Base-by-base conservation (phyloP, 2,888 invertebrate genomes). In the Sacculina carcini region DNA sequence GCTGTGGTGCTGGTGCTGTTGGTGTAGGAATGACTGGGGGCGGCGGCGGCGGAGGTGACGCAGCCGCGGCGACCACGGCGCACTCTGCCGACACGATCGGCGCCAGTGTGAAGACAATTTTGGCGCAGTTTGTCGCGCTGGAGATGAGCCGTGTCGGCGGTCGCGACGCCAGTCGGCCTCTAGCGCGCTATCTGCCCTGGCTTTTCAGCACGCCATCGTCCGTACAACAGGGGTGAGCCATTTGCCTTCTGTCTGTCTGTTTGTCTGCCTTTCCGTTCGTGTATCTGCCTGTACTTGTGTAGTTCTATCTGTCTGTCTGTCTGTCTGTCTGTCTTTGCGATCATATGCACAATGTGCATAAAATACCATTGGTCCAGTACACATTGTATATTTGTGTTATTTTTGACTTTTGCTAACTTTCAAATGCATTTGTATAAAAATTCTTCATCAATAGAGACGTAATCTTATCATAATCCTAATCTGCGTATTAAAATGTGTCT, bases 121-220 rank as follows among this genome's bases (percentile, higher is more conserved):
- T 58, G 28, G 54, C 58, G 14, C 71, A 73, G 62, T 69, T 64
- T 58, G 59, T 94, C 50, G 89, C 96, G 1, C 69, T 94, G 63
- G 96, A 98, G 69, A 79, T 98, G 63, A 84, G 87, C 0, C 70
- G 85, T 52, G 86, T 84, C 51, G 85, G 83, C 63, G 75, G 74
- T 23, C 71, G 86, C 51, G 90, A 90, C 62, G n/a, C n/a, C 26
- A 79, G 79, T 63, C 71, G 81, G 61, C 78, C 82, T 1, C 77
- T 85, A 34, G 73, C 75, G 3, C 71, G 82, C 57, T 82, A 81
- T 64, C 71, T 90, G 56, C 92, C 94, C 0, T 94, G 92, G 90
- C 72, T 94, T 0, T 82, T 77, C 63, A 81, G 77, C 62, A 76
- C 82, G 7, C 78, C 81, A 3, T 76, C 83, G 2, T 73, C 77